phyloP scores from a whole-genome alignment of 2,113 vertebrate species.

The Zapus hudsonius region DNA sequence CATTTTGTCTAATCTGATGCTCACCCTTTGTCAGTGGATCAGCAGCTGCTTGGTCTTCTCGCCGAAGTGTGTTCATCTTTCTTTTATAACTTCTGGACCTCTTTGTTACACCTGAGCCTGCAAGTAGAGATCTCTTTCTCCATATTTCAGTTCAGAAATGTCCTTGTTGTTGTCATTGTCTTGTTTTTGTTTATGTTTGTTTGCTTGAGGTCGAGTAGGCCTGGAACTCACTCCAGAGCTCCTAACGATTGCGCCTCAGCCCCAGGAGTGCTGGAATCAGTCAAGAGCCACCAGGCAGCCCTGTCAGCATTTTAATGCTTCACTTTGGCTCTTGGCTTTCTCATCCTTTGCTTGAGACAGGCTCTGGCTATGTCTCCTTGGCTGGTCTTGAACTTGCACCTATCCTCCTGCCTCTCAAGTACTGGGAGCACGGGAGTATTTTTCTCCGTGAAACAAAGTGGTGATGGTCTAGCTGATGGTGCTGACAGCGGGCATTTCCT shows the following conservation, averaged over 20 bases:
- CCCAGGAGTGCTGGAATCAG: no score
- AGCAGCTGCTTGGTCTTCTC: neutral
- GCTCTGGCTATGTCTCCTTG: no score
- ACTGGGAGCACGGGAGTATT: neutral
- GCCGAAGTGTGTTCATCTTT: neutral
- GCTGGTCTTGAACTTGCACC: no score
- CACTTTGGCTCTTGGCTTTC: neutral
- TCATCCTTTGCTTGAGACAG: neutral
- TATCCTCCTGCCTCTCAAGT: no score
- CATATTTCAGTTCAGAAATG: neutral
- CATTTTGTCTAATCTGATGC: neutral
- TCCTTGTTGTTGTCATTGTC: neutral
- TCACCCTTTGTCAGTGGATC: no score
- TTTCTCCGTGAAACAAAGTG: neutral
- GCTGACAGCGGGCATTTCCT: neutral
- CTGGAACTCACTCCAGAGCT: no score
- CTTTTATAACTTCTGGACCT: neutral
- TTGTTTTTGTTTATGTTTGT: no score
- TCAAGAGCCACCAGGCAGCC: no score
- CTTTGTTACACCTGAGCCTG: neutral
- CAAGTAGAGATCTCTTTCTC: neutral
- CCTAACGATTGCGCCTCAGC: no score
- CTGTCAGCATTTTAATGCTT: neutral
- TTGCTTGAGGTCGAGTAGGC: no score
- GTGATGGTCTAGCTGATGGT: neutral